These are phyloP conservation scores for Protodeltote pygarga DNA, from an alignment of 2,888 invertebrate species.

Conservation along the genomic window DNA sequence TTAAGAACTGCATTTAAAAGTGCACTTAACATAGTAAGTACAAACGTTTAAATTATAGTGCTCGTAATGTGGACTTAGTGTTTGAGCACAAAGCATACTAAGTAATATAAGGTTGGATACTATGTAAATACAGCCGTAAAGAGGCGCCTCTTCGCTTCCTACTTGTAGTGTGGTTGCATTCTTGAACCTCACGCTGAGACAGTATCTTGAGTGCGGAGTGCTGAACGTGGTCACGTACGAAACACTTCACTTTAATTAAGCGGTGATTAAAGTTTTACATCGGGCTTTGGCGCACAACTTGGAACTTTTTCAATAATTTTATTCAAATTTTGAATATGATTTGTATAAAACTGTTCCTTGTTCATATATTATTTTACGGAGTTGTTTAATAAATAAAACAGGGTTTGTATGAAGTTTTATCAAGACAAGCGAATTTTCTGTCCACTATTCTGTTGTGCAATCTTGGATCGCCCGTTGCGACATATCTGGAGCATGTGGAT, in stretches of 20 bases:
- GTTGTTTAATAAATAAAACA: slow-evolving; percentile 40
- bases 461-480: slow-evolving; percentile 42
- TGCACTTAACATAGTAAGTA: not conserved
- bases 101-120: slow-evolving; percentile 17
- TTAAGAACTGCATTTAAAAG: slow-evolving; percentile 1
- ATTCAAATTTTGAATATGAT: slow-evolving; percentile 12
- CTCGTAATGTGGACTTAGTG: slow-evolving; percentile 1
- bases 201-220: slow-evolving; percentile 54
- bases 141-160: slow-evolving; percentile 20
- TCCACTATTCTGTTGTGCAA: slow-evolving; percentile 36
- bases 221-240: slow-evolving; percentile 63
- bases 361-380: slow-evolving; percentile 28
- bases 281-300: slow-evolving; percentile 60
- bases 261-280: slow-evolving; percentile 69
- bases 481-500: slow-evolving; percentile 33
- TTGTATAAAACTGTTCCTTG: slow-evolving; percentile 21
- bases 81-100: slow-evolving; percentile 8
- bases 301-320: slow-evolving; percentile 51
- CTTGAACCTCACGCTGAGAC: slow-evolving; percentile 42
- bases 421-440: slow-evolving; percentile 38
- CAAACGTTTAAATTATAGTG: not conserved
- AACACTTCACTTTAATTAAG: slow-evolving; percentile 74
- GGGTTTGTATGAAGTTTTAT: slow-evolving; percentile 39
- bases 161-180: slow-evolving; percentile 31
- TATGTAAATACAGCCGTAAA: slow-evolving; percentile 20